A percentile compares a stretch with the other conserved stretches of the same genome.
phyloP scores from a whole-genome alignment of 2,113 vertebrate genomes.

The Poicephalus gulielmi region DNA sequence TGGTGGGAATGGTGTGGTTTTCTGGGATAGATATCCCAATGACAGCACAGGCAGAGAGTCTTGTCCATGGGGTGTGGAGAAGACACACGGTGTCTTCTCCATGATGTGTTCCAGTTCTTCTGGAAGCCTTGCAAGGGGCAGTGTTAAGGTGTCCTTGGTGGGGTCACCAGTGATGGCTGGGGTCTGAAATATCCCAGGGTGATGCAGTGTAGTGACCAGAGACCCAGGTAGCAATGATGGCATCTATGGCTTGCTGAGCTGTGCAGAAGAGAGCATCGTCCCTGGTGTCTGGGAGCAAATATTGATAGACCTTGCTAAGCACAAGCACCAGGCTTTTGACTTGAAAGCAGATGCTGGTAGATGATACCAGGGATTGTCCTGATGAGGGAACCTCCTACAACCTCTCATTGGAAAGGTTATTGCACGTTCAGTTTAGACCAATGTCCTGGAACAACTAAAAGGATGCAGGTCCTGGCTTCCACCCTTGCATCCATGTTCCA shows the following conservation, averaged over 20 bases:
- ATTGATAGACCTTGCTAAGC: background rate
- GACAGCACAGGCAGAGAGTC: background rate
- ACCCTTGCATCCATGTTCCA: background rate
- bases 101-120: background rate
- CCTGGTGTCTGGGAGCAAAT: background rate
- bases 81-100: background rate
- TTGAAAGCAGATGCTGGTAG: background rate
- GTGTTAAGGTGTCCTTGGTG: background rate
- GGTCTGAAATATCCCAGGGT: background rate
- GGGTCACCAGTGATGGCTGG: background rate
- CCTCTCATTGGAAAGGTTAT: background rate
- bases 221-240: background rate
- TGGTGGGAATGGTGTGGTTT: background rate
- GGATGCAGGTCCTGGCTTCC: background rate
- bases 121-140: background rate
- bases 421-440: background rate
- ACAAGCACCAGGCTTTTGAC: background rate
- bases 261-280: background rate
- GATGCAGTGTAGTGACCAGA: background rate
- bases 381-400: background rate
- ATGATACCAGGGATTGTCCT: background rate
- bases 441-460: background rate
- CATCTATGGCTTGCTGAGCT: background rate
- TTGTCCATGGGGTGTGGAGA: background rate
- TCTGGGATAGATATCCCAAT: background rate